Conservation (phyloP, 2,797 vertebrate genomes). For the Decapterus maruadsi region DNA sequence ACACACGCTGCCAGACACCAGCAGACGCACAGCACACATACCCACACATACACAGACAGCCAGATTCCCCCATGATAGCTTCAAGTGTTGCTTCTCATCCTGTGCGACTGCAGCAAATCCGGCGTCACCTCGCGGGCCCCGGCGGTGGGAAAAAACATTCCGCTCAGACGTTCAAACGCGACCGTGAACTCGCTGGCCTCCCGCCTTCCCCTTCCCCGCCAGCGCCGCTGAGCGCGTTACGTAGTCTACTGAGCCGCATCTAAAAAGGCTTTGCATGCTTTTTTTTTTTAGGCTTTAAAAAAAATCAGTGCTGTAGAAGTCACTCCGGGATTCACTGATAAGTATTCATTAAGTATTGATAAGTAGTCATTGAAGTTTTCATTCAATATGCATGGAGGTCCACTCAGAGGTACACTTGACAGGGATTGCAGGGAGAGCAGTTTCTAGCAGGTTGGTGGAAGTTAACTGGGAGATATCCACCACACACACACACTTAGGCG, state of each 20-base stretch:
- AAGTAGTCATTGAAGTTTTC: slow-evolving; percentile 72
- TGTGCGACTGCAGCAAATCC: slow-evolving; percentile 29
- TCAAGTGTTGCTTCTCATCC: slow-evolving; percentile 26
- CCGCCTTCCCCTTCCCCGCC: slow-evolving; percentile 22
- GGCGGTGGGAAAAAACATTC: slow-evolving; percentile 36
- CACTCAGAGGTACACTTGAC: slow-evolving; percentile 68
- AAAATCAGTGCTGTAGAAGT: slow-evolving; percentile 68
- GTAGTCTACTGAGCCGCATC: slow-evolving; percentile 16
- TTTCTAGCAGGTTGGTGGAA: slow-evolving; percentile 51
- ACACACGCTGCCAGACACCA: slow-evolving; percentile 44
- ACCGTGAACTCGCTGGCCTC: slow-evolving; percentile 43
- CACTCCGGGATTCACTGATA: slow-evolving; percentile 72
- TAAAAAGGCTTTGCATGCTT: slow-evolving; percentile 49
- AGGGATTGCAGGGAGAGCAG: slow-evolving; percentile 48
- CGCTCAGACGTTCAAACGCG: slow-evolving; percentile 44
- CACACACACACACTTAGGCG: slow-evolving; percentile 19
- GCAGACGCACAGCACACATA: slow-evolving; percentile 35
- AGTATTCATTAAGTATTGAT: slow-evolving; percentile 79
- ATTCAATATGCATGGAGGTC: slow-evolving; percentile 71
- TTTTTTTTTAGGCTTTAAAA: slow-evolving; percentile 43
- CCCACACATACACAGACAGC: slow-evolving; percentile 11
- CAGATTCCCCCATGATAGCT: slow-evolving; percentile 11
- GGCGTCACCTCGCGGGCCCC: slow-evolving; percentile 45
- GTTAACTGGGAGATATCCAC: slow-evolving; percentile 37
- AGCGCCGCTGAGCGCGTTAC: neutral